Evolutionary conservation across 2,113 vertebrate genomes (phyloP), one percentile per base, ranked within the genome.

Genomic region (Nannospalax galili): DNA sequence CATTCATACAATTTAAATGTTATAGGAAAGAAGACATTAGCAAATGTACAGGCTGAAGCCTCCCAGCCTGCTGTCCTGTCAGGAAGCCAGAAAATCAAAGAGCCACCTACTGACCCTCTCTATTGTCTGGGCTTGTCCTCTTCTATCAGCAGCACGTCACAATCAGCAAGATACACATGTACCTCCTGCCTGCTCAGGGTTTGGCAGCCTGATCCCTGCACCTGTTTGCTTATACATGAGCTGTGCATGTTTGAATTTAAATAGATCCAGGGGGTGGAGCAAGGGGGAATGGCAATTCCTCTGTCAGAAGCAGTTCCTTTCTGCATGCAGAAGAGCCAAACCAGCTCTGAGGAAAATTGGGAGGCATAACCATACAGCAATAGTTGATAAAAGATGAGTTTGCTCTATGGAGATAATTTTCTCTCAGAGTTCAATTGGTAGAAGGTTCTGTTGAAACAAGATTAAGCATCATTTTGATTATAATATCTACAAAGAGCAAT

Each of bases 141-240:
- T 98, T 98, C 98, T 98, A 97, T 98, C 98, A 97, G 97, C 7
- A 92, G 96, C 82, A 58, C 89, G 98, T 97, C 97, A 96, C 98
- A 98, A 98, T 98, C 98, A 98, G 98, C 58, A 24, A 97, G 97
- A 96, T 98, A 98, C 98, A 98, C 30, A 87, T 98, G 98, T 98
- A 98, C 97, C 97, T 98, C 97, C 67, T 97, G 98, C 98, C 97
- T 98, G 98, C 96, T 96, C 73, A 20, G 96, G 97, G 89, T 97
- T 98, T 98, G 98, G 97, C 98, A 97, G 97, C 93, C 81, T 8
- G n/a, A 96, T 97, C 97, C 96, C 97, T 98, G 98, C 98, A 98
- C 98, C 98, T 98, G 98, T 98, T 99, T 98, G 98, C 97, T 98
- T 98, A 98, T 98, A 98, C 98, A 98, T 98, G 98, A 98, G 98